These are phyloP conservation scores for Lutjanus campechanus DNA, from an alignment of 2,797 vertebrate genomes.

Conservation along the genomic window DNA sequence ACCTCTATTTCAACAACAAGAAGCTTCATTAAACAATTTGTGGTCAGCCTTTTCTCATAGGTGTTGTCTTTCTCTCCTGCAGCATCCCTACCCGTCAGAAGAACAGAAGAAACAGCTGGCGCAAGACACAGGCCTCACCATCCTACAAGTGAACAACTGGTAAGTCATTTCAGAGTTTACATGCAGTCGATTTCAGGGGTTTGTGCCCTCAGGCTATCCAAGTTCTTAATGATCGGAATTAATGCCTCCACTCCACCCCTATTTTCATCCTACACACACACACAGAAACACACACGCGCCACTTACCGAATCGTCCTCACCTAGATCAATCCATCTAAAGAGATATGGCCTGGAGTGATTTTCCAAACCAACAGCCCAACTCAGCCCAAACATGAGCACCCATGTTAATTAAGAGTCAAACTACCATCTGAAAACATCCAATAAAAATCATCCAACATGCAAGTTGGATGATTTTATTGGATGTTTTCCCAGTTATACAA, in stretches of 20 bases:
- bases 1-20: conserved; percentile 37
- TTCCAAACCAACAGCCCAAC: conserved; percentile 75
- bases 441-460: conserved; percentile 67
- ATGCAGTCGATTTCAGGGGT: conserved; percentile 74
- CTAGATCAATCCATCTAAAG: conserved; percentile 84
- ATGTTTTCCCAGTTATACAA: conserved; percentile 51
- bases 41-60: conserved; percentile 59
- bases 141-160: conserved; percentile 99
- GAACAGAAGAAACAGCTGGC: conserved; percentile 99
- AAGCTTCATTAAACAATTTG: conserved; percentile 72
- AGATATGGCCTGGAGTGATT: conserved; percentile 80
- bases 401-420: conserved; percentile 74
- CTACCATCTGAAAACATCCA: conserved; percentile 67
- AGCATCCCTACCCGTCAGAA: conserved; percentile 99
- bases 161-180: conserved; percentile 87
- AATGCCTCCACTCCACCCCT: conserved; percentile 71
- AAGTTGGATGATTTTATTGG: conserved; percentile 53
- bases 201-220: conserved; percentile 78
- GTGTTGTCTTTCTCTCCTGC: conserved; percentile 61
- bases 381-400: conserved; percentile 74
- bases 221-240: conserved; percentile 86
- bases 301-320: conserved; percentile 77
- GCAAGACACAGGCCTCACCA: conserved; percentile 99
- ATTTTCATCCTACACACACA: conserved; percentile 54
- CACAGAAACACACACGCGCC: conserved; percentile 42